Conservation (phyloP, 2,113 vertebrate genomes). For the Anhinga anhinga region DNA sequence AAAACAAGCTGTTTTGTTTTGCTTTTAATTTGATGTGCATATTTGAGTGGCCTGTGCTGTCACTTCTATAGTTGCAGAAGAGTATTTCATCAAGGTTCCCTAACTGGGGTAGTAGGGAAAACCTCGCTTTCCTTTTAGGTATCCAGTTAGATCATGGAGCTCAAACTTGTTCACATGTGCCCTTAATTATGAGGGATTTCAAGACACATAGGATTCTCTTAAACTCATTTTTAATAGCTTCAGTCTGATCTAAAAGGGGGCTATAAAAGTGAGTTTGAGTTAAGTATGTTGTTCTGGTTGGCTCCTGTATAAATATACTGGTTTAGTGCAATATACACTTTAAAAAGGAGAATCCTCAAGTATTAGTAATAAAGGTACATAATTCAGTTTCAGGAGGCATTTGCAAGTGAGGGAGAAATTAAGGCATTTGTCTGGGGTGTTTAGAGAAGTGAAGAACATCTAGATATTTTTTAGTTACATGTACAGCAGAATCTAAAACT, state of each 20-base stretch:
- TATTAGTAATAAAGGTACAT: background rate
- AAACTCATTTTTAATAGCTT: background rate
- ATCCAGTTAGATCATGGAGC: background rate
- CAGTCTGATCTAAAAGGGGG: background rate
- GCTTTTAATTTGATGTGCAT: background rate
- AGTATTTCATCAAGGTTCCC: background rate
- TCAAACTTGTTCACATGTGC: background rate
- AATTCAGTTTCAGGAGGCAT: background rate
- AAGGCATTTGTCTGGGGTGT: background rate
- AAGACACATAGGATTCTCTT: background rate
- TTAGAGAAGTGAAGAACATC: background rate
- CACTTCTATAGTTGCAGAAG: background rate
- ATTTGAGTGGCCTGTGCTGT: background rate
- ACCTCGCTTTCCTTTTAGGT: background rate
- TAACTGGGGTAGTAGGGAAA: background rate
- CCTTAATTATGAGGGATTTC: background rate
- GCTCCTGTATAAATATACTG: background rate
- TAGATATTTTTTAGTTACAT: background rate
- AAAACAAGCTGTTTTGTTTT: background rate
- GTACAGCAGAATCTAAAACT: background rate
- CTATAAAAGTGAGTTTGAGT: background rate
- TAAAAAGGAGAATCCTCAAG: background rate
- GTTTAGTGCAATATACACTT: background rate
- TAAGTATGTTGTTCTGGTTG: background rate
- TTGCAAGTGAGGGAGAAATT: background rate